phyloP scores from a whole-genome alignment of 2,888 invertebrate genomes.

The Galeopsomyia nigrocyanea region DNA sequence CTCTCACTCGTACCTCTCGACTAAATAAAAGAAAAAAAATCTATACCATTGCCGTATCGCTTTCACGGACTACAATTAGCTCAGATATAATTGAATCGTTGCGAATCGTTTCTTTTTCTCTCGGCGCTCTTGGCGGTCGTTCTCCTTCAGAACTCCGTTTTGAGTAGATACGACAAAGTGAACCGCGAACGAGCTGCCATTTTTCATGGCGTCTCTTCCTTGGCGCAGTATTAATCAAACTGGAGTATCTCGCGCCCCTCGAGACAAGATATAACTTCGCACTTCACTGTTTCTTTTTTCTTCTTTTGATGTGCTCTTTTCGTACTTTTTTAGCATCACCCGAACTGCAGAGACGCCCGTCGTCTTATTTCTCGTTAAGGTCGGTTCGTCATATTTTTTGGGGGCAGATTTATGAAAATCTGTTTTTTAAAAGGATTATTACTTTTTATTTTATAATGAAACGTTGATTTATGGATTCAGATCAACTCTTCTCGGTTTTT shows the following conservation, averaged over 20 bases:
- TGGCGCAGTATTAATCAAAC: slow-evolving; percentile 61
- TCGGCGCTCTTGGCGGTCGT: slow-evolving; percentile 27
- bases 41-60: no score
- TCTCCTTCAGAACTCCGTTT: slow-evolving; percentile 36
- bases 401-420: neutral
- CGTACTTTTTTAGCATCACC: slow-evolving; percentile 7
- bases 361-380: neutral
- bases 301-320: neutral
- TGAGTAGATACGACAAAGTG: slow-evolving; percentile 32
- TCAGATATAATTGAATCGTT: slow-evolving; percentile 44
- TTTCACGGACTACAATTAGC: slow-evolving; percentile 20
- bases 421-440: no score
- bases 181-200: slow-evolving; percentile 53
- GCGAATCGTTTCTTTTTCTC: slow-evolving; percentile 16
- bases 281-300: slow-evolving; percentile 17
- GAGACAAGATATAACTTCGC: slow-evolving; percentile 40
- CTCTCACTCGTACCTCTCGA: slow-evolving; percentile 14
- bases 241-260: slow-evolving; percentile 42
- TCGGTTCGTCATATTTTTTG: slow-evolving; percentile 9
- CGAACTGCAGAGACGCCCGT: neutral
- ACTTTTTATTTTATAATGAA: no score
- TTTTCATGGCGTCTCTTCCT: slow-evolving; percentile 54
- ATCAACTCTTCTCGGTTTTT: no score
- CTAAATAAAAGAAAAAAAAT: no score
- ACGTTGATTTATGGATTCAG: no score